These are phyloP conservation scores for Anodontia alba DNA, from an alignment of 2,888 invertebrate genomes.

Conservation along the genomic window DNA sequence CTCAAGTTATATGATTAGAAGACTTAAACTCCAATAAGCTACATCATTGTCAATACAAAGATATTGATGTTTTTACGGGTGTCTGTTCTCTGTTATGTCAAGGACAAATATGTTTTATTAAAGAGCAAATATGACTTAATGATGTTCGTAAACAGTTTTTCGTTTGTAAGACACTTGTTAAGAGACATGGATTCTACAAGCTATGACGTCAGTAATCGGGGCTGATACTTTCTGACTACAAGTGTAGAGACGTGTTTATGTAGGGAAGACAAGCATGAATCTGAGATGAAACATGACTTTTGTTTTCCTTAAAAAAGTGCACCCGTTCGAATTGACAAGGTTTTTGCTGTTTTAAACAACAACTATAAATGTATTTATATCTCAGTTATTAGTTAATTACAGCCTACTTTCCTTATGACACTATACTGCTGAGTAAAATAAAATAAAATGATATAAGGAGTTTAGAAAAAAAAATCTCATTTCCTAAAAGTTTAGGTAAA, in stretches of 20 bases:
- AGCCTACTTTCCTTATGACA: too few species aligned
- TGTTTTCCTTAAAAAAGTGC: too few species aligned
- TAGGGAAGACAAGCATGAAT: background rate
- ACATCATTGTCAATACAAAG: background rate
- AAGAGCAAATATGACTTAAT: conserved; percentile 24
- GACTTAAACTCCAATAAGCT: background rate
- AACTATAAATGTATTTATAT: too few species aligned
- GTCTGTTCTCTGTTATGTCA: background rate
- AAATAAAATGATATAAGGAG: too few species aligned
- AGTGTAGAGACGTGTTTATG: background rate
- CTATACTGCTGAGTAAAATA: too few species aligned
- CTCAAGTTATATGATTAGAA: background rate
- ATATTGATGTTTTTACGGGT: conserved; percentile 10
- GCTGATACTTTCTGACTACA: conserved; percentile 3
- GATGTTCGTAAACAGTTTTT: conserved; percentile 20
- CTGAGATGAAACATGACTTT: background rate
- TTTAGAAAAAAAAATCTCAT: too few species aligned
- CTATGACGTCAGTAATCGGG: background rate
- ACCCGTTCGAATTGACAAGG: too few species aligned
- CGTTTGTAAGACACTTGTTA: conserved; percentile 23
- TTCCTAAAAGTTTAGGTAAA: too few species aligned
- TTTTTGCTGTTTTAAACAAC: too few species aligned
- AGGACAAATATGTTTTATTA: conserved; percentile 15
- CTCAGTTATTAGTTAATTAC: too few species aligned
- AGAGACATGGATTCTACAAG: background rate